These are phyloP conservation scores for Apamea anceps DNA, from an alignment of 2,888 invertebrate species.

Conservation along the genomic window DNA sequence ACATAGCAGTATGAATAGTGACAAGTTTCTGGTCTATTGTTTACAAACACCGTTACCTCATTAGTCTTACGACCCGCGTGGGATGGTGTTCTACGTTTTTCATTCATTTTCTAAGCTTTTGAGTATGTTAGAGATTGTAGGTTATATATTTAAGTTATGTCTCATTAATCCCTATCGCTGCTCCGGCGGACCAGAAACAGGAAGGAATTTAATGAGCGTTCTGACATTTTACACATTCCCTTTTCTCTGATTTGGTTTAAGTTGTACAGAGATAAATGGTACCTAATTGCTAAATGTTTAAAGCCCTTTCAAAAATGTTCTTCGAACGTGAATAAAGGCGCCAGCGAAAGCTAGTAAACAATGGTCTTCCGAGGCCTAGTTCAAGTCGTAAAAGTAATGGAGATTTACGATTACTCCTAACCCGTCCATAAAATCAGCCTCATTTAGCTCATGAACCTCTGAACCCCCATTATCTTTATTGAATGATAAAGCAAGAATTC, in stretches of 20 bases:
- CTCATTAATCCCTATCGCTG: background rate
- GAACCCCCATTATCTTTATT: conserved; percentile 15
- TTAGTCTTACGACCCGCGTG: conserved; percentile 48
- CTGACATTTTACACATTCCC: background rate
- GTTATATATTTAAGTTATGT: background rate
- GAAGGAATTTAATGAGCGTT: background rate
- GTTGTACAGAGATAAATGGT: too few species aligned
- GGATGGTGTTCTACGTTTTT: conserved; percentile 41
- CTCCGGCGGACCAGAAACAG: too few species aligned
- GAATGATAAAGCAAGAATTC: conserved; percentile 12
- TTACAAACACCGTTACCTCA: conserved; percentile 57
- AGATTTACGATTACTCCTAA: conserved; percentile 21
- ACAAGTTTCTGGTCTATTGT: conserved; percentile 56
- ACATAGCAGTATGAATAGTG: conserved; percentile 36
- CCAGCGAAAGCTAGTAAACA: conserved; percentile 21
- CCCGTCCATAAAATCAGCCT: conserved; percentile 38
- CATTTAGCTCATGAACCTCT: conserved; percentile 26
- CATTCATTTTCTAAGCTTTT: conserved; percentile 27
- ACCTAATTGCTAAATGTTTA: background rate
- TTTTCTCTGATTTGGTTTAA: background rate
- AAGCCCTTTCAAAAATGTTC: background rate
- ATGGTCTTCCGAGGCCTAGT: conserved; percentile 15
- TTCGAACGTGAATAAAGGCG: background rate
- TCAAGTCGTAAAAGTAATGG: conserved; percentile 44
- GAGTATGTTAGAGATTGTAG: conserved; percentile 18